A percentile compares a stretch with the other conserved stretches of the same genome.
Conservation (phyloP, 2,888 invertebrate genomes). For the Chrysotoxum bicinctum region DNA sequence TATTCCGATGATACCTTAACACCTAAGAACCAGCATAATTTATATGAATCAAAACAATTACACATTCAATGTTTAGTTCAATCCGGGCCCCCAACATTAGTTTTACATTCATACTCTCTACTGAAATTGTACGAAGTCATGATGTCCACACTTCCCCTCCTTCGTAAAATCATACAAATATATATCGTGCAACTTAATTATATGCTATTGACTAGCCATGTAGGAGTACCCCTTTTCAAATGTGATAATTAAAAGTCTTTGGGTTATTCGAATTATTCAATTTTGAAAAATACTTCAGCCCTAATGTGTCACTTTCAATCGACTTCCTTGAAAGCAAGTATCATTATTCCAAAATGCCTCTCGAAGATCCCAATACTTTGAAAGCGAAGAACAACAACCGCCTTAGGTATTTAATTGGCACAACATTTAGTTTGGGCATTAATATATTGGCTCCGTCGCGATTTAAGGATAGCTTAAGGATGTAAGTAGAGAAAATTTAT, state of each 20-base stretch:
- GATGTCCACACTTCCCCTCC: too few relatives aligned
- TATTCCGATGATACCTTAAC: too few relatives aligned
- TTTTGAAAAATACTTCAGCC: not conserved
- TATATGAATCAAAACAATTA: too few relatives aligned
- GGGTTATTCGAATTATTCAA: not conserved
- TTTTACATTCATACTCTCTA: too few relatives aligned
- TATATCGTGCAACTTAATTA: not conserved
- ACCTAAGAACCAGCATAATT: too few relatives aligned
- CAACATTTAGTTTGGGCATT: constrained; percentile 32
- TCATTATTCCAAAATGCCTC: constrained; percentile 26
- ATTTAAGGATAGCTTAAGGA: not conserved
- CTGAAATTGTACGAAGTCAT: too few relatives aligned
- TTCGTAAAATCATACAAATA: too few relatives aligned
- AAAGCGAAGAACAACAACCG: constrained; percentile 41
- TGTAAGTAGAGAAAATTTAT: constrained; percentile 15
- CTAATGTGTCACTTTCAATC: not conserved
- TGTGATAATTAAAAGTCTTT: not conserved
- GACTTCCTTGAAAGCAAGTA: not conserved
- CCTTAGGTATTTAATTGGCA: not conserved
- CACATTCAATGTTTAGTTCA: too few relatives aligned
- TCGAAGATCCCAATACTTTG: constrained; percentile 26
- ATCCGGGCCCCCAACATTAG: too few relatives aligned
- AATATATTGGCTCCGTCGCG: constrained; percentile 47
- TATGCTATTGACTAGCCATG: not conserved
- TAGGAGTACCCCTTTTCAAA: not conserved